Evolutionary conservation across 2,888 invertebrate genomes (phyloP), one percentile per base, ranked within the genome.

Genomic region (Horisme vitalbata): DNA sequence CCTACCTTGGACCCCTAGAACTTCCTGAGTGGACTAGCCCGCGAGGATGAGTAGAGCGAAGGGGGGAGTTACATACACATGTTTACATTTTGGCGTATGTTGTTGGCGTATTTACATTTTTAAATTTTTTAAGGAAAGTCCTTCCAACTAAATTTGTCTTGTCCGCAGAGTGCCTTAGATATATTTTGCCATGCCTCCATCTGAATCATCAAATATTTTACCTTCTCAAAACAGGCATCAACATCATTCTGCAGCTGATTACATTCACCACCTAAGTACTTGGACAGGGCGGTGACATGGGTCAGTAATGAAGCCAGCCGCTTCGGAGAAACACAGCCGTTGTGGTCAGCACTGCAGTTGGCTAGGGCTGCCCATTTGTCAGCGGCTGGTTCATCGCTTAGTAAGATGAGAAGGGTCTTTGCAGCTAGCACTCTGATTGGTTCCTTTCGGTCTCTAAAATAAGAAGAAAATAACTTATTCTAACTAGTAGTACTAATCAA

Each of bases 161-260:
- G n/a, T n/a, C n/a, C n/a, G n/a, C n/a, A n/a, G n/a, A n/a, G n/a
- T n/a, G n/a, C n/a, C n/a, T n/a, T n/a, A n/a, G n/a, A n/a, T n/a
- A n/a, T n/a, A n/a, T n/a, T n/a, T n/a, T n/a, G n/a, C n/a, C n/a
- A n/a, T n/a, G n/a, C n/a, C n/a, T n/a, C n/a, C n/a, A n/a, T n/a
- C n/a, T n/a, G n/a, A n/a, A n/a, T n/a, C n/a, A n/a, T n/a, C n/a
- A n/a, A n/a, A 6, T 11, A 8, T 2, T n/a, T 45, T 82, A 94
- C 94, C 89, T 93, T 92, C 54, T 90, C 88, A 82, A 95, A 95
- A 79, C 95, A 96, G 57, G 92, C 91, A 54, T 95, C 93, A 39
- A 95, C 91, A 55, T 95, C 93, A 9, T 90, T 83, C 57, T 93
- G 91, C 12, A 95, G 90, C 39, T 92, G 91, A 45, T 90, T 87